Conservation (phyloP, 2,113 vertebrate genomes). For the Promerops cafer region DNA sequence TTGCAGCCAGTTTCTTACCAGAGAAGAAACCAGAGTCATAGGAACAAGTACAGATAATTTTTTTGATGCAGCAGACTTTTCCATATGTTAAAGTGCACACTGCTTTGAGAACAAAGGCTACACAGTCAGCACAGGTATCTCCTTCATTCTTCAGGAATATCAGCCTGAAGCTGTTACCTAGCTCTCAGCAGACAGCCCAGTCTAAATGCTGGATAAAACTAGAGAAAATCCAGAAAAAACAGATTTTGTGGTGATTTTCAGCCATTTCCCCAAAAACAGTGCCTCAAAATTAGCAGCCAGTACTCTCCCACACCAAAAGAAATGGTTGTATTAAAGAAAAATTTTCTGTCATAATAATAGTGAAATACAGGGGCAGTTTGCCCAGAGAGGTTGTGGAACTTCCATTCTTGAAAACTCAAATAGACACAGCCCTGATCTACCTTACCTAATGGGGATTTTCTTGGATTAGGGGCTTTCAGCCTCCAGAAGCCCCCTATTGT, state of each 20-base stretch:
- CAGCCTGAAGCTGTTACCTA: not conserved
- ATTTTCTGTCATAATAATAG: fast-evolving
- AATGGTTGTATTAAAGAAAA: not conserved
- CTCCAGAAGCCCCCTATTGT: not conserved
- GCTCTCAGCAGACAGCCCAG: not conserved
- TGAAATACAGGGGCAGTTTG: not conserved
- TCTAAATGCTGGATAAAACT: not conserved
- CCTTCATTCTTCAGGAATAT: not conserved
- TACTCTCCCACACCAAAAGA: not conserved
- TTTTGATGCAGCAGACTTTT: not conserved
- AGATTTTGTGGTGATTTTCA: not conserved
- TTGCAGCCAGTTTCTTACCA: not conserved
- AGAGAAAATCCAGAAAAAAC: not conserved
- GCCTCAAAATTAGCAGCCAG: not conserved
- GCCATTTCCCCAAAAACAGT: not conserved
- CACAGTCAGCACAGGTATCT: not conserved
- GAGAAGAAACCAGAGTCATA: not conserved
- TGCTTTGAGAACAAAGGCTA: not conserved
- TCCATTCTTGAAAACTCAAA: not conserved
- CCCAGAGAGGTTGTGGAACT: not conserved
- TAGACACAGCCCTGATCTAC: not conserved
- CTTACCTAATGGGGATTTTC: not conserved
- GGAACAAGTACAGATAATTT: not conserved
- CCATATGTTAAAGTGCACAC: not conserved
- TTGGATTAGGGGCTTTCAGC: not conserved